phyloP scores from a whole-genome alignment of 2,888 invertebrate species.

The Xestia ashworthii region DNA sequence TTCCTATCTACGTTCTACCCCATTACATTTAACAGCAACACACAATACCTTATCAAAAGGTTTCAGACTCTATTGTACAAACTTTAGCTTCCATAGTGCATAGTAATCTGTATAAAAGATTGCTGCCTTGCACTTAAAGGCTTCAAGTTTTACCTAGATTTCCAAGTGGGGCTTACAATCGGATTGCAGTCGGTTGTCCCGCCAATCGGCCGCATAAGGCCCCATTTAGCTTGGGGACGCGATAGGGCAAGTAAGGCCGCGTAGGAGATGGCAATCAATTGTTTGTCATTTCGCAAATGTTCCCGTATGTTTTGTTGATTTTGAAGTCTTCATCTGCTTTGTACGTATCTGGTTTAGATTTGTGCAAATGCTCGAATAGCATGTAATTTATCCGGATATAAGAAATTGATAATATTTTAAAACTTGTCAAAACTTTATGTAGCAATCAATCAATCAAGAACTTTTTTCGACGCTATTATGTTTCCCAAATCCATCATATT shows the following conservation, averaged over 20 bases:
- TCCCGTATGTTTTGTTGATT: not conserved
- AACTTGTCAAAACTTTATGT: conserved; percentile 13
- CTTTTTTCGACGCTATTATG: conserved; percentile 18
- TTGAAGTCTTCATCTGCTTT: not conserved
- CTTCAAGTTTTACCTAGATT: conserved; percentile 48
- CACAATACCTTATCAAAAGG: conserved; percentile 47
- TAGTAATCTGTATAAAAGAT: conserved; percentile 52
- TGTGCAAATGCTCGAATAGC: not conserved
- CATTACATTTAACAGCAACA: conserved; percentile 31
- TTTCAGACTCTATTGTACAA: conserved; percentile 39
- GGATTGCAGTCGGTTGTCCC: conserved; percentile 54
- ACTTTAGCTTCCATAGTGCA: conserved; percentile 29
- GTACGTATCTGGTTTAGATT: not conserved
- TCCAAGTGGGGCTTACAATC: conserved; percentile 63
- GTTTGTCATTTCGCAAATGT: conserved; percentile 36
- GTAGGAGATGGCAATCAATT: conserved; percentile 25
- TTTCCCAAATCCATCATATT: conserved; percentile 39
- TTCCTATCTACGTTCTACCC: conserved; percentile 35
- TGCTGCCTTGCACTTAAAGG: conserved; percentile 53
- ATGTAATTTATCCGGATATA: not conserved
- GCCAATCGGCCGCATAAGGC: conserved; percentile 20
- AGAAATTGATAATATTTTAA: not conserved
- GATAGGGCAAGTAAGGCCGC: conserved; percentile 34
- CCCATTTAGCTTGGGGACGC: conserved; percentile 29
- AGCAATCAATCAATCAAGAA: conserved; percentile 25